These are phyloP conservation scores for Epinotia ramella DNA, from an alignment of 2,888 invertebrate species.

Conservation along the genomic window DNA sequence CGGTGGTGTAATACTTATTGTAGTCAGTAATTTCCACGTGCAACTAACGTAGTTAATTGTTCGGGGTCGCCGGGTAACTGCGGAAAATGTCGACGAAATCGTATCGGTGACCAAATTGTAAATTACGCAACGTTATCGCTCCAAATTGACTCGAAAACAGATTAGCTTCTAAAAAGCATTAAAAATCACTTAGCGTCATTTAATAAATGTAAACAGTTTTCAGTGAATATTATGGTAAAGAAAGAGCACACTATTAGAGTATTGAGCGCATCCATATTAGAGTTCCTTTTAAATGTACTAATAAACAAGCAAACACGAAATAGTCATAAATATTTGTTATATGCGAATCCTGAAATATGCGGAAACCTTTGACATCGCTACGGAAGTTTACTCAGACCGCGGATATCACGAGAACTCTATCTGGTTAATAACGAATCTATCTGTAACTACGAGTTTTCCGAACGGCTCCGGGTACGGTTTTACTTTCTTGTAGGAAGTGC, in stretches of 20 bases:
- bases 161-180: neutral
- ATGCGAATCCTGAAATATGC: neutral
- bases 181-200: neutral
- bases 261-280: too few relatives aligned
- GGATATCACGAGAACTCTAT: conserved; percentile 50
- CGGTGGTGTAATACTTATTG: conserved; percentile 71
- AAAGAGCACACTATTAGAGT: neutral
- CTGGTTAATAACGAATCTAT: conserved; percentile 49
- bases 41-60: conserved; percentile 67
- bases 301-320: too few relatives aligned
- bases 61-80: conserved; percentile 59
- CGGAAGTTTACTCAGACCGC: conserved; percentile 9
- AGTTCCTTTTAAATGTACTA: too few relatives aligned
- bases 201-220: neutral
- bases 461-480: conserved; percentile 71
- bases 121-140: conserved; percentile 10
- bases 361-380: conserved; percentile 16
- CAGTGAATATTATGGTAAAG: neutral
- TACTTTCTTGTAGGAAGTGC: conserved; percentile 84
- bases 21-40: conserved; percentile 69
- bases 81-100: conserved; percentile 70
- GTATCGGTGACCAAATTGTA: conserved; percentile 34
- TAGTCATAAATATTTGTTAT: neutral
- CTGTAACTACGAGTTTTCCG: conserved; percentile 67
- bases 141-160: conserved; percentile 7